phyloP scores from a whole-genome alignment of 2,888 invertebrate species.

The Synergus itoensis region DNA sequence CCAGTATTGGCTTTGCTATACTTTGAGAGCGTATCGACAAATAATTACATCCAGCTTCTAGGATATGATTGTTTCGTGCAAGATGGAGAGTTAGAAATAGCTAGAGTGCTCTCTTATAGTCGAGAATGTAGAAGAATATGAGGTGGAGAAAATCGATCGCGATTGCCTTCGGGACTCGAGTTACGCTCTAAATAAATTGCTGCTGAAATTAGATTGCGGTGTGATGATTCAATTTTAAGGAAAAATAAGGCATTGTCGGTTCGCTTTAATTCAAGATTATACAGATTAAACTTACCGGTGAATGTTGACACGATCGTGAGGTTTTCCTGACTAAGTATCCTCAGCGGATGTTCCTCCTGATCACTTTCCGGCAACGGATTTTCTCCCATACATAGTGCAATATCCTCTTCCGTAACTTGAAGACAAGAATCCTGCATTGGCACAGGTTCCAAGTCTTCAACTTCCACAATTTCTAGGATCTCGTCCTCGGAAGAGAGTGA shows the following conservation, averaged over 20 bases:
- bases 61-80: constrained; percentile 29
- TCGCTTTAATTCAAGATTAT: not conserved
- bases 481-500: constrained; percentile 84
- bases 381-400: constrained; percentile 90
- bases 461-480: constrained; percentile 89
- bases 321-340: constrained; percentile 94
- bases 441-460: constrained; percentile 90
- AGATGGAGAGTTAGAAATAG: not conserved
- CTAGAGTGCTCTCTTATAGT: not conserved
- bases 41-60: constrained; percentile 36
- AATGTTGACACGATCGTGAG: constrained; percentile 94
- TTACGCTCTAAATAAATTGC: not conserved
- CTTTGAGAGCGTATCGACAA: constrained; percentile 24
- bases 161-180: not conserved
- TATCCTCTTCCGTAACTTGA: constrained; percentile 96
- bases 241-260: not conserved
- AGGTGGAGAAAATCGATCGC: constrained; percentile 11
- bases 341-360: constrained; percentile 90
- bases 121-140: constrained; percentile 2
- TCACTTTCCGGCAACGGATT: constrained; percentile 87
- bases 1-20: constrained; percentile 27
- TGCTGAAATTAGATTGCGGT: not conserved
- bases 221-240: not conserved
- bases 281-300: constrained; percentile 80
- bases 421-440: constrained; percentile 92